phyloP scores from a whole-genome alignment of 1,140 invertebrate species.

The Drosophila prosaltans region DNA sequence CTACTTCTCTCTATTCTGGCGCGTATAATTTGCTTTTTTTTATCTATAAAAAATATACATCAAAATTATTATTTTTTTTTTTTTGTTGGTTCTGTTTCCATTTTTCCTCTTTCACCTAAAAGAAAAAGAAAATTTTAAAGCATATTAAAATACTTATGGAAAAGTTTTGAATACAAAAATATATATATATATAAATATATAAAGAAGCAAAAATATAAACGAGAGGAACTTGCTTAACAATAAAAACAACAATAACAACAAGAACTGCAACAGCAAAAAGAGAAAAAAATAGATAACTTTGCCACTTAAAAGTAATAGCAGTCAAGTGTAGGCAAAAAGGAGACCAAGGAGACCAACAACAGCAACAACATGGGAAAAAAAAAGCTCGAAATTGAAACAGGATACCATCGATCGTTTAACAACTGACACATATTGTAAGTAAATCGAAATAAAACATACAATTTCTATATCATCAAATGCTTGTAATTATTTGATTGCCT shows the following conservation, averaged over 20 bases:
- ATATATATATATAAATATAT: slow-evolving; percentile 3
- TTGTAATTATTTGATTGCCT: slow-evolving; percentile 56
- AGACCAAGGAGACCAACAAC: slow-evolving; percentile 11
- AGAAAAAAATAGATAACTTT: slow-evolving; percentile 45
- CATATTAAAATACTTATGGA: slow-evolving; percentile 76
- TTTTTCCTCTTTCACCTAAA: not conserved
- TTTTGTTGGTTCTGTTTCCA: slow-evolving; percentile 10
- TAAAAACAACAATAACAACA: slow-evolving; percentile 8
- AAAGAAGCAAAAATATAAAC: slow-evolving; percentile 13
- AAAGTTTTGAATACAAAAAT: slow-evolving; percentile 56
- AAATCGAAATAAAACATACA: slow-evolving; percentile 19
- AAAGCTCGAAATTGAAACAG: slow-evolving; percentile 96
- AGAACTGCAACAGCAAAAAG: slow-evolving; percentile 41
- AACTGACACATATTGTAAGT: slow-evolving; percentile 96
- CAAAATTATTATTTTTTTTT: not conserved
- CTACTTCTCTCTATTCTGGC: slow-evolving; percentile 12
- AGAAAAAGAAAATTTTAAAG: slow-evolving; percentile 49
- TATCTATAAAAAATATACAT: not conserved
- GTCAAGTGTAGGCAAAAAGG: slow-evolving; percentile 53
- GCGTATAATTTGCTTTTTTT: slow-evolving; percentile 17
- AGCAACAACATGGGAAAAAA: slow-evolving; percentile 90
- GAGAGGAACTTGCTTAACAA: not conserved
- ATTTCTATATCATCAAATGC: not conserved
- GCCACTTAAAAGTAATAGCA: slow-evolving; percentile 69
- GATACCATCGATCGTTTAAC: slow-evolving; percentile 95